These are phyloP conservation scores for Synodontis membranacea DNA, from an alignment of 2,113 vertebrate species.

Conservation along the genomic window DNA sequence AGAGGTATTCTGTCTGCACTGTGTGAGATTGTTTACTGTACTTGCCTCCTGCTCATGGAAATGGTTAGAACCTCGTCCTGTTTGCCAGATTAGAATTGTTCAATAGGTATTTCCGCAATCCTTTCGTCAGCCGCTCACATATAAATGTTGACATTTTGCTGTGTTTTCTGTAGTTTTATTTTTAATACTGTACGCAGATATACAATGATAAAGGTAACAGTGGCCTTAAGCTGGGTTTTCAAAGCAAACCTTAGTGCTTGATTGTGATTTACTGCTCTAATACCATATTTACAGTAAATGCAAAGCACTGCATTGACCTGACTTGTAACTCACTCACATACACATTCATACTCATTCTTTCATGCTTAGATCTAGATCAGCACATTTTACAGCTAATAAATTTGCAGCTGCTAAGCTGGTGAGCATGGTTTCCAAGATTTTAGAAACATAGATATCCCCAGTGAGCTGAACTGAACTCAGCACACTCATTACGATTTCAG, in stretches of 20 bases:
- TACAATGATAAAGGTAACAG: not conserved
- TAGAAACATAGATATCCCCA: not conserved
- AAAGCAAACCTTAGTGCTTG: not conserved
- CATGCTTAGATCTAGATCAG: not conserved
- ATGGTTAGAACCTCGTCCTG: not conserved
- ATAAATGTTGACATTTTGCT: no score
- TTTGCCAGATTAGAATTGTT: not conserved
- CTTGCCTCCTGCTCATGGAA: no score
- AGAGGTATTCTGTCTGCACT: no score
- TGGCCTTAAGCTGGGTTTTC: not conserved
- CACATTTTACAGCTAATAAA: not conserved
- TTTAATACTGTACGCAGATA: no score
- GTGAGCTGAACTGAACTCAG: not conserved
- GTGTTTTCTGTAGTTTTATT: no score
- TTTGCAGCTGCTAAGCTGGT: not conserved
- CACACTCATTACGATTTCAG: not conserved
- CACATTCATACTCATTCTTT: not conserved
- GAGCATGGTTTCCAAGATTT: not conserved
- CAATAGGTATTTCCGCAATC: not conserved
- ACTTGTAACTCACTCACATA: not conserved
- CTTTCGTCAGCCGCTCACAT: no score
- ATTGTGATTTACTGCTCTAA: not conserved
- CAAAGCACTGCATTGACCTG: not conserved
- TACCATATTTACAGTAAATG: not conserved
- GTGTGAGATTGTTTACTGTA: no score